Percentiles rank a stretch among this genome's conserved stretches.
These are phyloP conservation scores for Trichopria drosophilae DNA, from an alignment of 2,888 invertebrate genomes.

Conservation along the genomic window DNA sequence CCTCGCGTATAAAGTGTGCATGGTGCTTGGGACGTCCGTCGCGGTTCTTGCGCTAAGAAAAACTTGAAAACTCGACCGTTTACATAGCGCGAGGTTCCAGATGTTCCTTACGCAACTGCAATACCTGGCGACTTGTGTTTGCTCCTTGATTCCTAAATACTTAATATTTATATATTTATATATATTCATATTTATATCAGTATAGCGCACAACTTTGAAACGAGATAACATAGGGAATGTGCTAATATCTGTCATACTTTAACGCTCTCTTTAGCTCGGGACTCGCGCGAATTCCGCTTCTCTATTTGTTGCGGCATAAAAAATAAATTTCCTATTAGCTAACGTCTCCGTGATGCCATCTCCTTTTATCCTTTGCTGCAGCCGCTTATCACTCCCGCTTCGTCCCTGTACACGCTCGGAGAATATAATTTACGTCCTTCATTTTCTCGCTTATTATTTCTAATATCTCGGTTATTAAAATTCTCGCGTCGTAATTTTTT, in stretches of 20 bases:
- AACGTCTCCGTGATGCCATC: constrained; percentile 28
- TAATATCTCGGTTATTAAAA: too few relatives aligned
- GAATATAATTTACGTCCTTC: constrained; percentile 27
- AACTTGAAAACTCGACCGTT: too few relatives aligned
- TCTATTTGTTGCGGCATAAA: constrained; percentile 51
- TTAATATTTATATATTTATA: constrained; percentile 25
- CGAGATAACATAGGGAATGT: constrained; percentile 32
- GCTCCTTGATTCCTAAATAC: too few relatives aligned
- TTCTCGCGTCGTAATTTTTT: too few relatives aligned
- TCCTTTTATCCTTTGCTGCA: constrained; percentile 11
- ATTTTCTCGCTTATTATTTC: constrained; percentile 30
- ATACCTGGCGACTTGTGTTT: too few relatives aligned
- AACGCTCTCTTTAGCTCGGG: neutral
- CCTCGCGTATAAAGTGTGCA: constrained; percentile 14
- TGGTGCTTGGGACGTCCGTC: constrained; percentile 12
- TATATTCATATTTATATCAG: constrained; percentile 26
- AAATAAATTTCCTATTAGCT: constrained; percentile 56
- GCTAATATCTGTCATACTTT: too few relatives aligned
- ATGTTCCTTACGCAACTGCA: too few relatives aligned
- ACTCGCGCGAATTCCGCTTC: constrained; percentile 7
- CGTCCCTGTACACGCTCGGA: neutral
- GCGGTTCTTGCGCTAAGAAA: too few relatives aligned
- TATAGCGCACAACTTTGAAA: constrained; percentile 28
- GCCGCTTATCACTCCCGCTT: constrained; percentile 10
- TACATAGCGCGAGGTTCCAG: too few relatives aligned